Evolutionary conservation across 2,888 invertebrate genomes (phyloP), one percentile per base, ranked within the genome.

Genomic region (Ectemnius continuus): DNA sequence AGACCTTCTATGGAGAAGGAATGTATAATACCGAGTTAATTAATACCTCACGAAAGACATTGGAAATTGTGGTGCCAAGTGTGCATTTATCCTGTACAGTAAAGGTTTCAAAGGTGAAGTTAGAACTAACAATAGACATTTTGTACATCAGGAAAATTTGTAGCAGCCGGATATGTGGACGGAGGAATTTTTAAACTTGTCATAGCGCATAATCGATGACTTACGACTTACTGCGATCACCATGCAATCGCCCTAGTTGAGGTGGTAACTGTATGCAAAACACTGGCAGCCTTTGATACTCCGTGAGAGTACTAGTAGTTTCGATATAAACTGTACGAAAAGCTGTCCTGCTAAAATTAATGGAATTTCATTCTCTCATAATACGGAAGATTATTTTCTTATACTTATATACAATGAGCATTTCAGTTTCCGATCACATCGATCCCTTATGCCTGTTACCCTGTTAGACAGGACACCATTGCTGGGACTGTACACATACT

Each of bases 371-470:
- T 73, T 52, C 56, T 65, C 36, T 66, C 23, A 52, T 46, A 67
- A 61, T 69, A 68, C 67, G 61, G 69, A 76, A 61, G 28, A 66
- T 56, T 70, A 70, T 64, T 68, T 72, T 65, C 47, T 52, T 52
- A 47, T 70, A 75, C 65, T 68, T 82, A 82, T 82, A 65, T 82
- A 82, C 82, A 82, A 52, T 80, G 82, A 80, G 76, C 76, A 79
- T 62, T 76, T 79, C 62, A 67, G 36, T 56, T 67, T 66, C 69
- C 59, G 72, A 61, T 64, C 60, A 23, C 71, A 70, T 75, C 45
- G 62, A 59, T 56, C 65, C 62, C 20, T 69, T 45, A n/a, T 36
- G 16, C 28, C 46, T 26, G 48, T 67, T 58, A 36, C 23, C 23
- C 23, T 23, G 23, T 23, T 23, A 23, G 23, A 23, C 23, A 23